phyloP scores from a whole-genome alignment of 2,888 invertebrate genomes.

The Ametastegia equiseti region DNA sequence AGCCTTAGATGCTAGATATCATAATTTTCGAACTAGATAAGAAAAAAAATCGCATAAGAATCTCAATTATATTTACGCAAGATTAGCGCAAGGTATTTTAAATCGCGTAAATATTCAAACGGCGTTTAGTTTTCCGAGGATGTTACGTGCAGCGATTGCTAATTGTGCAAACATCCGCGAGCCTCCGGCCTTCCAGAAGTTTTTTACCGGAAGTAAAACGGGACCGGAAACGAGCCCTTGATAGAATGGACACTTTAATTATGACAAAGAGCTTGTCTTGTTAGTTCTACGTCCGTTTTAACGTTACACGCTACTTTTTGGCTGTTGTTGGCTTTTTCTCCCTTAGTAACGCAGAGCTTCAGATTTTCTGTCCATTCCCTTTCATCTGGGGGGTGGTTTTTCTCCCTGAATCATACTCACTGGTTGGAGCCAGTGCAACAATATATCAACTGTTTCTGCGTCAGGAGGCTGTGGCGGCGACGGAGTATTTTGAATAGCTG shows the following conservation, averaged over 20 bases:
- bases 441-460: conserved; percentile 81
- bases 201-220: conserved; percentile 18
- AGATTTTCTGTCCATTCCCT: neutral
- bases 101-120: neutral
- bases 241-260: neutral
- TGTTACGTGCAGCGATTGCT: conserved; percentile 26
- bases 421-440: conserved; percentile 83
- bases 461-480: conserved; percentile 83
- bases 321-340: neutral
- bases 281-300: neutral
- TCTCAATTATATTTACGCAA: neutral
- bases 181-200: neutral
- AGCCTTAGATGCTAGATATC: neutral
- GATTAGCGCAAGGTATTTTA: neutral
- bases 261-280: neutral
- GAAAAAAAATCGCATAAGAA: too few relatives aligned
- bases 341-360: conserved; percentile 20
- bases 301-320: neutral
- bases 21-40: too few relatives aligned
- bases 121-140: conserved; percentile 18
- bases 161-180: conserved; percentile 11
- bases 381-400: neutral
- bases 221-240: conserved; percentile 24
- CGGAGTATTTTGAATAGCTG: conserved; percentile 82
- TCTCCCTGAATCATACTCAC: conserved; percentile 59